Conservation (phyloP, 2,113 vertebrate species). For the Nesoenas mayeri region DNA sequence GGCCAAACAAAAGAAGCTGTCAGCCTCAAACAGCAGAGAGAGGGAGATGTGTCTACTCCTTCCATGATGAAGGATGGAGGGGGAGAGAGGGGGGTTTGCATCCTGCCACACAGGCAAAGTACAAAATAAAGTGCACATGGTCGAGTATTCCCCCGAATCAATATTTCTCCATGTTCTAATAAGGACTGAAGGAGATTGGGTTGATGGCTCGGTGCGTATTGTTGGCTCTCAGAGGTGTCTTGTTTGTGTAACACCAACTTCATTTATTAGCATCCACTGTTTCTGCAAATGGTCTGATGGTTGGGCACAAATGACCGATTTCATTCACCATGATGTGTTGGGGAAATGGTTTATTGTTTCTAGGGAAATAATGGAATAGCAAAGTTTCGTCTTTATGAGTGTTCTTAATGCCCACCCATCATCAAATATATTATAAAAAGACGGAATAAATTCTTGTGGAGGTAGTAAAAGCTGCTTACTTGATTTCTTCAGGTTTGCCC, state of each 20-base stretch:
- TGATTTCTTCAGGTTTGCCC: not conserved
- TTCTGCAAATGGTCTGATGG: conserved; percentile 8
- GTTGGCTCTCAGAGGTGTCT: not conserved
- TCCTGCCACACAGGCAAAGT: not conserved
- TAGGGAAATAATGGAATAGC: not conserved
- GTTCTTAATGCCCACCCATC: not conserved
- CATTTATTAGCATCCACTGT: conserved; percentile 27
- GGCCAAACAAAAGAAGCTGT: no score
- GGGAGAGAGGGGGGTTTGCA: no score
- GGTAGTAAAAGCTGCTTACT: not conserved
- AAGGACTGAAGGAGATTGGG: not conserved
- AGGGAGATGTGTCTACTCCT: no score
- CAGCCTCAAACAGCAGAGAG: no score
- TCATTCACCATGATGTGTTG: not conserved
- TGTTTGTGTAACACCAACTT: conserved; percentile 3
- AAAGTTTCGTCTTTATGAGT: not conserved
- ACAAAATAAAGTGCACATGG: not conserved
- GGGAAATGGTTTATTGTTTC: conserved; percentile 11
- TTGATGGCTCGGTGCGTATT: not conserved
- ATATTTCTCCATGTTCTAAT: not conserved
- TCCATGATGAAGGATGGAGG: no score
- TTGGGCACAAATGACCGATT: not conserved
- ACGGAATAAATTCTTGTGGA: not conserved
- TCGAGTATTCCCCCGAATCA: not conserved
- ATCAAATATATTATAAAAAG: not conserved